Conservation (phyloP, 2,888 invertebrate species). For the Cistogaster globosa region DNA sequence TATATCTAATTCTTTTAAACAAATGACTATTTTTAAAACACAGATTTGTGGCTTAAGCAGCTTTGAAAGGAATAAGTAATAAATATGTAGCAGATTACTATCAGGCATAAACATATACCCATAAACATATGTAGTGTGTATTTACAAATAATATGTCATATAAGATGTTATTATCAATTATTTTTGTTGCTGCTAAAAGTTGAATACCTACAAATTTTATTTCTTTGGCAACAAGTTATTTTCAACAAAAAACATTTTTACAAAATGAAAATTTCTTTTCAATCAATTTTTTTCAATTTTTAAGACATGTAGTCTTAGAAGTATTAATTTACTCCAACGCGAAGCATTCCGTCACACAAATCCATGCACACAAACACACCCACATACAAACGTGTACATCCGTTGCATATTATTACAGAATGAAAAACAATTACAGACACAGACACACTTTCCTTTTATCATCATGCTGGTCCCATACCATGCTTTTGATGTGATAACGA, state of each 20-base stretch:
- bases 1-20: constrained; percentile 26
- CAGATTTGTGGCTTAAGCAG: constrained; percentile 28
- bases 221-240: constrained; percentile 47
- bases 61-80: constrained; percentile 13
- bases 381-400: constrained; percentile 58
- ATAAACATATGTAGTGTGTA: background rate
- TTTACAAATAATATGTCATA: constrained; percentile 22
- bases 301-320: background rate
- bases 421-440: constrained; percentile 42
- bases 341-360: constrained; percentile 3
- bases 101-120: too few species aligned
- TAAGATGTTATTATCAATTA: constrained; percentile 55
- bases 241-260: constrained; percentile 7
- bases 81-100: constrained; percentile 35
- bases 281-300: background rate
- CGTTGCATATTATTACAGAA: constrained; percentile 57
- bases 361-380: constrained; percentile 66
- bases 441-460: constrained; percentile 28
- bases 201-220: constrained; percentile 14
- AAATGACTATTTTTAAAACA: constrained; percentile 2
- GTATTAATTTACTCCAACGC: constrained; percentile 56
- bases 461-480: constrained; percentile 1
- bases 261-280: constrained; percentile 36
- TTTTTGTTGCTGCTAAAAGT: constrained; percentile 13
- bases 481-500: constrained; percentile 25